Evolutionary conservation across 1,140 invertebrate species (phyloP).

Genomic region (Temnothorax curvispinosus): DNA sequence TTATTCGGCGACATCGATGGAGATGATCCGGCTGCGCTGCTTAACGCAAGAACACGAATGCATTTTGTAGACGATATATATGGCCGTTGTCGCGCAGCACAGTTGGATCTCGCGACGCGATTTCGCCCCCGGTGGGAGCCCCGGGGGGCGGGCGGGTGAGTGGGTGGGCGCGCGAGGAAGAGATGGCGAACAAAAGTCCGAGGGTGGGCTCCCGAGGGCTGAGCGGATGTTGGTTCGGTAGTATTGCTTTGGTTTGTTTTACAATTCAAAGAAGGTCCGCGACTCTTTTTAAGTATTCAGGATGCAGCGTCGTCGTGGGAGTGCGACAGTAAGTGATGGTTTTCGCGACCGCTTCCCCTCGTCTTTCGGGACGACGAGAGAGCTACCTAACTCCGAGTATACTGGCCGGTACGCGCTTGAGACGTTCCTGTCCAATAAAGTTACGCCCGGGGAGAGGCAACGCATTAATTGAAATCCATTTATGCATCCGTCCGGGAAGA

Average conservation of each 20-base stretch:
- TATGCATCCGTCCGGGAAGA: constrained; percentile 27
- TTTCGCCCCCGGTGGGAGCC: neutral
- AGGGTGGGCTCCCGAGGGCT: constrained; percentile 17
- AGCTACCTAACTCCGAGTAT: neutral
- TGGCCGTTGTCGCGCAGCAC: constrained; percentile 17
- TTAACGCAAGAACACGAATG: constrained; percentile 51
- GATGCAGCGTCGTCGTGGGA: constrained; percentile 67
- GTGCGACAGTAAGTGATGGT: constrained; percentile 50
- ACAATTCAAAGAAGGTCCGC: constrained; percentile 73
- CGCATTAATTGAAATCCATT: constrained; percentile 61
- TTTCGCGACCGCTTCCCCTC: constrained; percentile 26
- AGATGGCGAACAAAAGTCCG: constrained; percentile 51
- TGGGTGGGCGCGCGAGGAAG: neutral
- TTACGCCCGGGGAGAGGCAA: constrained; percentile 40
- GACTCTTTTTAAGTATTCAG: constrained; percentile 73
- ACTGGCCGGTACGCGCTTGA: constrained; percentile 30
- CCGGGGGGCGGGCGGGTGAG: neutral
- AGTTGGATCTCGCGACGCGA: constrained; percentile 43
- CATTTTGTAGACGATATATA: constrained; percentile 56
- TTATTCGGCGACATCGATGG: constrained; percentile 53
- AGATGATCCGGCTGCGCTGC: constrained; percentile 46
- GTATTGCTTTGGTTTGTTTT: constrained; percentile 73
- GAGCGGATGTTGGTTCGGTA: constrained; percentile 59
- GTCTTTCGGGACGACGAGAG: constrained; percentile 46
- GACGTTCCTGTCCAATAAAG: constrained; percentile 57